Evolutionary conservation across 1,140 invertebrate genomes (phyloP).

Genomic region (Subanguina moxae): DNA sequence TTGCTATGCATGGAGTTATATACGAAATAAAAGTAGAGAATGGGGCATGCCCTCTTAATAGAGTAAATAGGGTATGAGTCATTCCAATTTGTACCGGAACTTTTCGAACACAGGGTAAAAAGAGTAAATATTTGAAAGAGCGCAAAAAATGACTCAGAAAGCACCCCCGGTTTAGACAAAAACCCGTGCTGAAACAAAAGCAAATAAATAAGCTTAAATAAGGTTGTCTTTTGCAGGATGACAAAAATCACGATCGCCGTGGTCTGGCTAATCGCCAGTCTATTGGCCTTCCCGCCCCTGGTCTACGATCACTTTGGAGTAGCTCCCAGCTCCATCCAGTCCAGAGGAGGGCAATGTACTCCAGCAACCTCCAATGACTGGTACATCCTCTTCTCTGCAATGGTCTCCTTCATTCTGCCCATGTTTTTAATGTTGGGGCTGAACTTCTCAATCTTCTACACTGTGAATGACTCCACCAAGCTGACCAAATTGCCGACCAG

Average conservation of each 20-base stretch:
- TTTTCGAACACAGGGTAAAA: not conserved
- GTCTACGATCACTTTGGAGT: slow-evolving; percentile 43
- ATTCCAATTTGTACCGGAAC: not conserved
- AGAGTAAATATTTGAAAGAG: no score
- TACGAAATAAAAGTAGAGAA: not conserved
- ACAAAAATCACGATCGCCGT: slow-evolving; percentile 49
- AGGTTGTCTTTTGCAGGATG: slow-evolving; percentile 30
- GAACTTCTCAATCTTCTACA: slow-evolving; percentile 53
- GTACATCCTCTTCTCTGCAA: slow-evolving; percentile 57
- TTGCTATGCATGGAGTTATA: not conserved
- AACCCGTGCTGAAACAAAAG: not conserved
- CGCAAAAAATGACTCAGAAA: slow-evolving; percentile 8
- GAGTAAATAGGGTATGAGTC: no score
- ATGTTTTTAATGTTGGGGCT: slow-evolving; percentile 52
- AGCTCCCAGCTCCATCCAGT: slow-evolving; percentile 2
- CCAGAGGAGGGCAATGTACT: slow-evolving; percentile 34
- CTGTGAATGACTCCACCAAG: slow-evolving; percentile 41
- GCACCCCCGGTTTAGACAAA: no score
- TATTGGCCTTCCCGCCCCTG: slow-evolving; percentile 45
- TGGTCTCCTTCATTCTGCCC: slow-evolving; percentile 53
- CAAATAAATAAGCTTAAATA: not conserved
- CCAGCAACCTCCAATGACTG: slow-evolving; percentile 43
- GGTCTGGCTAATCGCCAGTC: slow-evolving; percentile 52
- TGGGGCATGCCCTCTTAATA: no score
- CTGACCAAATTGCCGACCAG: slow-evolving; percentile 3